Conservation (phyloP, 2,797 vertebrate species). For the Otolemur crassicaudatus region DNA sequence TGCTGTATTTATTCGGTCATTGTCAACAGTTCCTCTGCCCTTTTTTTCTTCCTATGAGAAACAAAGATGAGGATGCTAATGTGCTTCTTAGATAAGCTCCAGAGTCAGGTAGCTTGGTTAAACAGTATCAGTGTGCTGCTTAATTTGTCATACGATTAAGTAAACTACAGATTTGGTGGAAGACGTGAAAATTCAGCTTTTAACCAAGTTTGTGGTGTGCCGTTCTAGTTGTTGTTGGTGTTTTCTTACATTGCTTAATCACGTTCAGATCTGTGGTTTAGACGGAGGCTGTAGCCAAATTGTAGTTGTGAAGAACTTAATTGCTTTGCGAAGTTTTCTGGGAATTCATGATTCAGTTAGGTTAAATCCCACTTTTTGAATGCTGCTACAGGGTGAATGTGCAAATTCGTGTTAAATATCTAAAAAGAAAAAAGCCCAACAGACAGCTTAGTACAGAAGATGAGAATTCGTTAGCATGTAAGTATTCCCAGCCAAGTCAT, state of each 20-base stretch:
- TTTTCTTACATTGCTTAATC: constrained; percentile 42
- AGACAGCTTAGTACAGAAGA: not conserved
- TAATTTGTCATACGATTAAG: not conserved
- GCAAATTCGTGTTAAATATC: constrained; percentile 35
- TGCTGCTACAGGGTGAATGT: not conserved
- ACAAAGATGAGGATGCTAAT: not conserved
- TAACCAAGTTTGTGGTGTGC: not conserved
- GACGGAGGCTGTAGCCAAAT: not conserved
- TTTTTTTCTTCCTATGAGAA: not conserved
- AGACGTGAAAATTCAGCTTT: not conserved
- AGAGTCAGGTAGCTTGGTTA: not conserved
- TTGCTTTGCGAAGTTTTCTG: constrained; percentile 10
- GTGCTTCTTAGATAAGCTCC: not conserved
- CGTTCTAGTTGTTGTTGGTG: not conserved
- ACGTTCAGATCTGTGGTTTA: constrained; percentile 42
- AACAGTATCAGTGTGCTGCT: not conserved
- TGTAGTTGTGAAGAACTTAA: not conserved
- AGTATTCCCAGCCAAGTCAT: constrained; percentile 9
- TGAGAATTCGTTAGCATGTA: not conserved
- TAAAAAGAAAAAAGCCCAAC: not conserved
- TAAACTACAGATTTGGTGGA: not conserved
- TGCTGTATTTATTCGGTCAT: not conserved
- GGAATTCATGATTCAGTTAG: constrained; percentile 23
- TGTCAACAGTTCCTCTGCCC: not conserved
- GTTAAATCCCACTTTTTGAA: not conserved